Percentiles rank a stretch among this genome's conserved stretches.
phyloP scores from a whole-genome alignment of 2,113 vertebrate species.

The Anguilla rostrata region DNA sequence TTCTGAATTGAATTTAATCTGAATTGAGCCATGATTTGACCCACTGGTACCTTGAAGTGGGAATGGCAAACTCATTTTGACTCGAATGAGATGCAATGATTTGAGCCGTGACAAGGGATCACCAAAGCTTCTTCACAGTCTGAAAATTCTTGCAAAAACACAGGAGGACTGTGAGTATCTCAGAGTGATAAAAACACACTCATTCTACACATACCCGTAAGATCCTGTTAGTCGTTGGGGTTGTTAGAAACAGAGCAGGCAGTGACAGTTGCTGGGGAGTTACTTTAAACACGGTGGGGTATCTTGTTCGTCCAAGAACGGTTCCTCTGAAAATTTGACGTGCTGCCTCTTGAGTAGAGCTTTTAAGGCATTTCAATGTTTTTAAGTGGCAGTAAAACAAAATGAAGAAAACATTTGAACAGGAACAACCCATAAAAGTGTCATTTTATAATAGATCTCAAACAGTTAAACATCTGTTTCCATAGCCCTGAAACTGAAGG shows the following conservation, averaged over 20 bases:
- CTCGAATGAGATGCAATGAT: not conserved
- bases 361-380: slow-evolving; percentile 5
- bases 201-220: slow-evolving; percentile 18
- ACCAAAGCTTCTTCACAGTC: not conserved
- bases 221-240: slow-evolving; percentile 21
- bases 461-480: not conserved
- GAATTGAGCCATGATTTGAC: not conserved
- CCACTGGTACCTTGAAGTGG: not conserved
- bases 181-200: slow-evolving; percentile 9
- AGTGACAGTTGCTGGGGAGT: not conserved
- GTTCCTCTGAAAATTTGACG: not conserved
- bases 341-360: slow-evolving; percentile 16
- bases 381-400: not conserved
- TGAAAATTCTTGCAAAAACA: not conserved
- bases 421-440: not conserved
- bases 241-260: slow-evolving; percentile 16
- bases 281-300: slow-evolving; percentile 22
- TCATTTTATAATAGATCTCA: not conserved
- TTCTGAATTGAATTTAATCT: not conserved
- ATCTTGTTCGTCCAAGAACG: slow-evolving; percentile 4
- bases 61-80: not conserved
- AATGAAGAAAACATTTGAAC: not conserved
- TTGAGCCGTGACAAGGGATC: not conserved
- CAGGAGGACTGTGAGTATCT: not conserved
- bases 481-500: not conserved